Conservation (phyloP, 2,797 vertebrate species). For the Adrianichthys oophorus region DNA sequence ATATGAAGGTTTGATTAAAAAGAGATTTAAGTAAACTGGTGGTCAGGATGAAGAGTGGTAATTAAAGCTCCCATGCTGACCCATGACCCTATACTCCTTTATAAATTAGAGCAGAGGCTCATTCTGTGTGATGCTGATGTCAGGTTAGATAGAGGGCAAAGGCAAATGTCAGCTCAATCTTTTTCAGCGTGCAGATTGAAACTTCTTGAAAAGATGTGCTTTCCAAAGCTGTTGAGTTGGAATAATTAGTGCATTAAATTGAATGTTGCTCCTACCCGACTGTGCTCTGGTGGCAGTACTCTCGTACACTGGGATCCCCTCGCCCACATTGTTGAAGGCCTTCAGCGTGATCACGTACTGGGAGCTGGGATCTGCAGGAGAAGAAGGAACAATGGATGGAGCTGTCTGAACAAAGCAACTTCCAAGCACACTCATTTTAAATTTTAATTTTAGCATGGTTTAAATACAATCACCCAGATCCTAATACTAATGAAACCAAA, state of each 20-base stretch:
- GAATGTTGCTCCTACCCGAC: constrained; percentile 75
- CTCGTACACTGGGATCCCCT: constrained; percentile 96
- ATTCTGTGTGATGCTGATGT: constrained; percentile 38
- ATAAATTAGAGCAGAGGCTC: constrained; percentile 54
- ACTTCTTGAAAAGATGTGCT: too few species aligned
- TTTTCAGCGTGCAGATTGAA: not conserved
- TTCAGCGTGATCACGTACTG: constrained; percentile 98
- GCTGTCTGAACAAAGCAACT: too few species aligned
- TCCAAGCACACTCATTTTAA: too few species aligned
- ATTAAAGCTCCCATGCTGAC: constrained; percentile 37
- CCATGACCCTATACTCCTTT: constrained; percentile 36
- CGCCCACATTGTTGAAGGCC: constrained; percentile 94
- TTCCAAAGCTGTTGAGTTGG: too few species aligned
- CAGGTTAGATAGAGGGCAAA: constrained; percentile 29
- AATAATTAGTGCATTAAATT: not conserved
- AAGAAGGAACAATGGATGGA: constrained; percentile 9
- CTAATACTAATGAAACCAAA: too few species aligned
- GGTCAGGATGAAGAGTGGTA: constrained; percentile 27
- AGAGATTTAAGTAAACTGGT: constrained; percentile 8
- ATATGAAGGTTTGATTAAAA: constrained; percentile 36
- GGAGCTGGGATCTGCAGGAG: constrained; percentile 88
- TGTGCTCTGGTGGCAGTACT: constrained; percentile 93
- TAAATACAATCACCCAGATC: too few species aligned
- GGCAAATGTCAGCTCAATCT: constrained; percentile 24
- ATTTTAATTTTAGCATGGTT: too few species aligned